Evolutionary conservation across 2,113 vertebrate species (phyloP).

Genomic region (Dascyllus trimaculatus): DNA sequence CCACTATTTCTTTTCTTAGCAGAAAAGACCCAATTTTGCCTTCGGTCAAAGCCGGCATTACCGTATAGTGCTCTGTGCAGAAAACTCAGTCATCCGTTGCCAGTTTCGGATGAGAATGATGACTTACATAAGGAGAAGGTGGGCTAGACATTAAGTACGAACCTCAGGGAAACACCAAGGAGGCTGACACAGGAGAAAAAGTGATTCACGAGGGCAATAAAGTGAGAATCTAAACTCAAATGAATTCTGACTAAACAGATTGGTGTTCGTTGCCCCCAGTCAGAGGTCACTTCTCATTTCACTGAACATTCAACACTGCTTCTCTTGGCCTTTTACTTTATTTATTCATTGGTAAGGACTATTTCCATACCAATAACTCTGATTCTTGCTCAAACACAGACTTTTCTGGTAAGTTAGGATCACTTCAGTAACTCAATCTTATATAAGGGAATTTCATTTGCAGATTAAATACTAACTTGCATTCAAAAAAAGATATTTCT

Average conservation of each 20-base stretch:
- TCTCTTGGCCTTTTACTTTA: slow-evolving; percentile 32
- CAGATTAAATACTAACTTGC: neutral
- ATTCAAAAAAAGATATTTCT: too few species aligned
- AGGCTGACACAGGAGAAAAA: slow-evolving; percentile 21
- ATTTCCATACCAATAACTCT: slow-evolving; percentile 42
- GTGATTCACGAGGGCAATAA: slow-evolving; percentile 21
- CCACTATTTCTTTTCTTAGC: slow-evolving; percentile 27
- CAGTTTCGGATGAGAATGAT: slow-evolving; percentile 1
- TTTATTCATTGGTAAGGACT: slow-evolving; percentile 55
- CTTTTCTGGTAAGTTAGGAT: neutral
- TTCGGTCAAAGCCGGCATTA: slow-evolving; percentile 23
- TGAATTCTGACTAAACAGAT: slow-evolving; percentile 24
- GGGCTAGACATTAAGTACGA: slow-evolving; percentile 12
- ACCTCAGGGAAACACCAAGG: slow-evolving; percentile 29
- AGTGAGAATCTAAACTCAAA: neutral
- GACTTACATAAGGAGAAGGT: slow-evolving; percentile 35
- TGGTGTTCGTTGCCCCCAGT: neutral
- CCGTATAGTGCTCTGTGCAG: slow-evolving; percentile 4
- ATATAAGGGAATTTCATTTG: neutral
- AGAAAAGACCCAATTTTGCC: slow-evolving; percentile 21
- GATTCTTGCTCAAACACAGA: neutral
- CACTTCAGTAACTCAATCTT: neutral
- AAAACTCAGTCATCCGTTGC: slow-evolving; percentile 14
- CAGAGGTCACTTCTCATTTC: slow-evolving; percentile 13
- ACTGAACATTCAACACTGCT: slow-evolving; percentile 38